Conservation (phyloP, 2,797 vertebrate species). For the Carapus acus region DNA sequence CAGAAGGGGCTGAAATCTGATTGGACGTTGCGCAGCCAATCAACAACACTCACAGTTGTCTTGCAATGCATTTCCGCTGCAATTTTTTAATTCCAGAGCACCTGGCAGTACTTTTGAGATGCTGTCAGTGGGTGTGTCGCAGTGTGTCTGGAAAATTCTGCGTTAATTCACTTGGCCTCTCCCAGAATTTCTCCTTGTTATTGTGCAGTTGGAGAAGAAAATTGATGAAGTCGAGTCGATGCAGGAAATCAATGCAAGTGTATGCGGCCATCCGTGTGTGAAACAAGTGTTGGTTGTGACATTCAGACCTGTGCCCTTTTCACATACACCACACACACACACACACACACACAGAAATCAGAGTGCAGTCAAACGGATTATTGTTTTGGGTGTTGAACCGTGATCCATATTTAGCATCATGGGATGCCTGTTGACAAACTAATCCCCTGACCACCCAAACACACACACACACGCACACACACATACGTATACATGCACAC, state of each 20-base stretch:
- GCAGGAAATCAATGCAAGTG: no score
- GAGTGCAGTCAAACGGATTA: constrained; percentile 28
- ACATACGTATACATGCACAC: no score
- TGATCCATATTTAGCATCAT: constrained; percentile 47
- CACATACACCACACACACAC: neutral
- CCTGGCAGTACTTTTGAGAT: neutral
- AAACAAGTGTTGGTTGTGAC: neutral
- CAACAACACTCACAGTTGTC: no score
- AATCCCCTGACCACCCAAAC: constrained; percentile 20
- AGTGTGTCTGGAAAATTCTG: no score
- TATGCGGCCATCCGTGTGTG: neutral
- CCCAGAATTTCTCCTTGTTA: no score
- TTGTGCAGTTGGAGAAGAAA: no score
- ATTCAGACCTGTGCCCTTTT: neutral
- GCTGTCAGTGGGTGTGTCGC: no score
- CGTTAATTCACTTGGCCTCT: no score
- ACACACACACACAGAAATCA: constrained; percentile 13
- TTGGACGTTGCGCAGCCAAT: neutral
- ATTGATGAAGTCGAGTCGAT: neutral
- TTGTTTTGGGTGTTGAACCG: constrained; percentile 34
- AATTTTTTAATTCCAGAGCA: no score
- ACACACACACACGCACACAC: constrained; percentile 10
- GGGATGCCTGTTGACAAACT: constrained; percentile 44
- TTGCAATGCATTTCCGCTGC: no score
- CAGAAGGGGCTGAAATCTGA: neutral